Conservation (phyloP, 2,797 vertebrate species). For the Leuciscus waleckii region DNA sequence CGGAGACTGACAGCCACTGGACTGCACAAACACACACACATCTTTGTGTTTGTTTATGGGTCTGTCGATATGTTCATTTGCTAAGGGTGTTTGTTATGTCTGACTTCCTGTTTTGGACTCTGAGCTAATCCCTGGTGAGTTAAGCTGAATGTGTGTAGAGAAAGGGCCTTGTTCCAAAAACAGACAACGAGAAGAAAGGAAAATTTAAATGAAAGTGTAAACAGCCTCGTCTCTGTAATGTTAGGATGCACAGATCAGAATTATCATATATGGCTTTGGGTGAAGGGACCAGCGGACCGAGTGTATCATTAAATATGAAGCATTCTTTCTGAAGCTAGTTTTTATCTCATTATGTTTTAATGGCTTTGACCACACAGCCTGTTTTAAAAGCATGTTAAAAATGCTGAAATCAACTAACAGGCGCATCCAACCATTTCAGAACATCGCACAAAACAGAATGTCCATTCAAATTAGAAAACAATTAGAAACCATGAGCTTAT, state of each 20-base stretch:
- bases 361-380: conserved; percentile 44
- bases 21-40: conserved; percentile 19
- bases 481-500: not conserved
- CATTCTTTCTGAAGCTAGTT: conserved; percentile 32
- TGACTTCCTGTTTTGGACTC: conserved; percentile 48
- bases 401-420: conserved; percentile 26
- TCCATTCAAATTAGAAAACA: not conserved
- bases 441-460: not conserved
- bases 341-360: conserved; percentile 55
- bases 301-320: conserved; percentile 46
- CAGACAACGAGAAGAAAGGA: not conserved
- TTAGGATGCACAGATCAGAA: conserved; percentile 50
- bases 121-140: conserved; percentile 22
- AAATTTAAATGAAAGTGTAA: conserved; percentile 44
- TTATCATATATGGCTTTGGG: conserved; percentile 46
- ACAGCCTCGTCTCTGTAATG: conserved; percentile 43
- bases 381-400: conserved; percentile 43
- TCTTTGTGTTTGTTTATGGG: conserved; percentile 1
- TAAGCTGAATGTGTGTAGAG: conserved; percentile 31
- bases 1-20: conserved; percentile 30
- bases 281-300: conserved; percentile 13
- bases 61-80: conserved; percentile 17
- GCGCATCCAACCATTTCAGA: not conserved
- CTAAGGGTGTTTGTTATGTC: conserved; percentile 41
- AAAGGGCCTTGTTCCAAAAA: conserved; percentile 42